Evolutionary conservation across 2,113 vertebrate species (phyloP), one percentile per base, ranked within the genome.

Genomic region (Ceyx cyanopectus): DNA sequence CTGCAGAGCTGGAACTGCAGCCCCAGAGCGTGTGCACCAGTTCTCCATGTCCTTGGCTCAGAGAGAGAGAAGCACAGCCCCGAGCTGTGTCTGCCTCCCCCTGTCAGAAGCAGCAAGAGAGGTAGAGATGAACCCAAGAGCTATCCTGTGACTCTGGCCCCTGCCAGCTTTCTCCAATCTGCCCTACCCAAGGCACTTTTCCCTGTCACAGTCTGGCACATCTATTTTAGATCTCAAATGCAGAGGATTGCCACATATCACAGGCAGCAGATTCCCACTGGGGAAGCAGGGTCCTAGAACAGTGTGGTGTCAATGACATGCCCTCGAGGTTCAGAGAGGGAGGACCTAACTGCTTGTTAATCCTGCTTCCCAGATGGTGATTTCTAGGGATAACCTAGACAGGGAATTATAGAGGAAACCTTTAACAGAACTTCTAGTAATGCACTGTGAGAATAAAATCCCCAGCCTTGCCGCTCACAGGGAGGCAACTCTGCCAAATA

Each of bases 311-410:
- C 70, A 95, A 26, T 54, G 68, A 73, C 67, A 10, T 87, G 88
- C 79, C 88, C 91, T 72, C 81, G 79, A 91, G 90, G 88, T 85
- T 94, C 76, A 73, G 62, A 74, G 45, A 61, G 95, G 78, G 61
- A 96, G 74, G 86, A 83, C 81, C 51, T 27, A 12, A 81, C 57
- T 81, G 68, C 72, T 89, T 69, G 46, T 73, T 95, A 94, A 94
- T 82, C 75, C 66, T 75, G 27, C 61, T 97, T 96, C 88, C 72
- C 91, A 96, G 91, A 43, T 87, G 61, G 88, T 73, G 66, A 89
- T 81, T 96, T 96, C 94, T 66, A 83, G 78, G 86, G 92, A 94
- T 91, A 94, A 94, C 48, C 85, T 94, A 93, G 30, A 43, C 79
- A 53, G 60, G 61, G 76, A 87, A 93, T 77, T 89, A 79, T 60